Evolutionary conservation across 2,113 vertebrate genomes (phyloP).

Genomic region (Eudyptes chrysolophus): DNA sequence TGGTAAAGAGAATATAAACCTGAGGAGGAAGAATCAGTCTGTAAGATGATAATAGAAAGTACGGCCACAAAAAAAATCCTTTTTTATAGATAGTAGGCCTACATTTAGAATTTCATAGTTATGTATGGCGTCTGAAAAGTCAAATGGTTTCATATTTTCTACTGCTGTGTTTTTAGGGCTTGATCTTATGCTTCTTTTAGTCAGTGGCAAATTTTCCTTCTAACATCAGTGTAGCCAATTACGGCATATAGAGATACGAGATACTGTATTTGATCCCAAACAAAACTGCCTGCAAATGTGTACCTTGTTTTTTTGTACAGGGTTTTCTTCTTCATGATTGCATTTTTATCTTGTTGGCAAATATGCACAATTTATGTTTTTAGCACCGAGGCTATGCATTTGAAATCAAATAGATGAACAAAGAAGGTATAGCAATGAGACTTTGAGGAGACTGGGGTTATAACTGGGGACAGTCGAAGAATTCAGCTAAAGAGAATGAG

Average conservation of each 20-base stretch:
- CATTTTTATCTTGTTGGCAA: neutral
- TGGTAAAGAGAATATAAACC: neutral
- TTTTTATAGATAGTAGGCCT: neutral
- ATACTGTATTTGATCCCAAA: neutral
- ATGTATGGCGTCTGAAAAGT: neutral
- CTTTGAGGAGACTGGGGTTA: neutral
- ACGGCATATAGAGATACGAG: neutral
- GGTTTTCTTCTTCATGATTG: neutral
- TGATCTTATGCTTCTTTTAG: neutral
- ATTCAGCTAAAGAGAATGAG: neutral
- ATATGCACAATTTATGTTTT: neutral
- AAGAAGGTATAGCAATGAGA: neutral
- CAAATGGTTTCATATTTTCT: neutral
- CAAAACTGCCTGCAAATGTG: neutral
- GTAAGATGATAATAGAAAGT: neutral
- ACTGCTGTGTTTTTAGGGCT: neutral
- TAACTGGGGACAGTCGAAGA: neutral
- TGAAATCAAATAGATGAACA: neutral
- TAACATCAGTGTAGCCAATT: neutral
- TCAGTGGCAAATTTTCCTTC: neutral
- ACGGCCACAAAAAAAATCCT: accelerated
- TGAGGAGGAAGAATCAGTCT: neutral
- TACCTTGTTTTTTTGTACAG: accelerated
- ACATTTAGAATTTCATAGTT: neutral
- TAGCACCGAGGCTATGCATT: neutral